These are phyloP conservation scores for Sitophilus oryzae DNA, from an alignment of 1,140 invertebrate species.

Conservation along the genomic window DNA sequence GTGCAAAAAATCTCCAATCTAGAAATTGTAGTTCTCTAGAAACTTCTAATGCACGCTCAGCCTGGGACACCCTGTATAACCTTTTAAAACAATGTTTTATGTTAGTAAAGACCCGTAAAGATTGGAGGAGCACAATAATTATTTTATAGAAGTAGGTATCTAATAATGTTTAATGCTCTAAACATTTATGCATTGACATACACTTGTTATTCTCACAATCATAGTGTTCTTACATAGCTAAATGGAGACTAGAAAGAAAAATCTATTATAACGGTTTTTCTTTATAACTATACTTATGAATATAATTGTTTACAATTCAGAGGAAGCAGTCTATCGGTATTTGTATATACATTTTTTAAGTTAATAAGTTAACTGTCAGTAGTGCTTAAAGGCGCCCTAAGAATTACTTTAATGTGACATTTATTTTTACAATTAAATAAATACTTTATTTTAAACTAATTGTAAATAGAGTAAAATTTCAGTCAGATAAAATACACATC, in stretches of 20 bases:
- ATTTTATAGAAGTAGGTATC: conserved; percentile 1
- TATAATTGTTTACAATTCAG: conserved; percentile 13
- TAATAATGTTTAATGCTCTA: conserved; percentile 15
- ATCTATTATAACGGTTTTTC: conserved; percentile 1
- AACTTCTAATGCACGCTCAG: no score
- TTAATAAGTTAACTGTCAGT: neutral
- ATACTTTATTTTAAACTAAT: conserved; percentile 17
- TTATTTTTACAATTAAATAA: conserved; percentile 17
- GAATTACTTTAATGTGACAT: conserved; percentile 4
- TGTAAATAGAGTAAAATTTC: conserved; percentile 19
- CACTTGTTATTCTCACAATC: conserved; percentile 10
- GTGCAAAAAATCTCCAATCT: no score
- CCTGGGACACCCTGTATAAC: no score
- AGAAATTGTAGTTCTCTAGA: no score
- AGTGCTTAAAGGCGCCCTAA: neutral
- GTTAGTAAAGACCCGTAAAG: conserved; percentile 16
- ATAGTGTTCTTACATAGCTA: conserved; percentile 9
- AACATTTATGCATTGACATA: conserved; percentile 12
- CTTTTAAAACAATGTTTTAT: no score
- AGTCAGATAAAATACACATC: conserved; percentile 29
- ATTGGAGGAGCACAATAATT: conserved; percentile 6
- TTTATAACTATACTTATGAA: neutral
- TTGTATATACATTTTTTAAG: conserved; percentile 17
- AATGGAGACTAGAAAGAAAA: conserved; percentile 17
- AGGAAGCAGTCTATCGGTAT: conserved; percentile 20